These are phyloP conservation scores for Pseudomyrmex dendroicus DNA, from an alignment of 1,140 invertebrate species.

Conservation along the genomic window DNA sequence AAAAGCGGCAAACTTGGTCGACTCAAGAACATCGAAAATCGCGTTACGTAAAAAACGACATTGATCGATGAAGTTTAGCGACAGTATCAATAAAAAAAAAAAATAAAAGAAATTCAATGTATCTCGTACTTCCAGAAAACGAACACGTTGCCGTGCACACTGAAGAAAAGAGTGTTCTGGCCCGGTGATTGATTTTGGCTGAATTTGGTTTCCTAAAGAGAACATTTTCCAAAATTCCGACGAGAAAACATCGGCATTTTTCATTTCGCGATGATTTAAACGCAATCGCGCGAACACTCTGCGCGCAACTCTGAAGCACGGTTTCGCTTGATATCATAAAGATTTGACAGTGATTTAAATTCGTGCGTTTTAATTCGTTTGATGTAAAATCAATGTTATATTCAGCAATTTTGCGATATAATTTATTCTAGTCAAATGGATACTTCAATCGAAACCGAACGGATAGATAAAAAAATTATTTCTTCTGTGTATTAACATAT, in stretches of 20 bases:
- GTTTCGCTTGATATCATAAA: not conserved
- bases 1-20: conserved; percentile 11
- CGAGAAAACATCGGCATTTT: conserved; percentile 21
- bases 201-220: not conserved
- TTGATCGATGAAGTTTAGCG: conserved; percentile 29
- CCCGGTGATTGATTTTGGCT: not conserved
- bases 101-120: not conserved
- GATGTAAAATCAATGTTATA: not conserved
- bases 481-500: too few relatives aligned
- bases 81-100: conserved; percentile 21
- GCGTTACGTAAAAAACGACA: conserved; percentile 3
- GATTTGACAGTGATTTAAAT: not conserved
- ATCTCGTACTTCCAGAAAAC: not conserved
- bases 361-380: not conserved
- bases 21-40: not conserved
- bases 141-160: not conserved
- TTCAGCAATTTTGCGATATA: not conserved
- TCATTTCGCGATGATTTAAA: conserved; percentile 2
- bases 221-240: not conserved
- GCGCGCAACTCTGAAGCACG: not conserved
- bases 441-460: too few relatives aligned
- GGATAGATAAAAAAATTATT: too few relatives aligned
- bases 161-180: too few relatives aligned
- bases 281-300: not conserved
- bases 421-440: not conserved